These are phyloP conservation scores for Cacatua alba DNA, from an alignment of 2,113 vertebrate species.

Conservation along the genomic window DNA sequence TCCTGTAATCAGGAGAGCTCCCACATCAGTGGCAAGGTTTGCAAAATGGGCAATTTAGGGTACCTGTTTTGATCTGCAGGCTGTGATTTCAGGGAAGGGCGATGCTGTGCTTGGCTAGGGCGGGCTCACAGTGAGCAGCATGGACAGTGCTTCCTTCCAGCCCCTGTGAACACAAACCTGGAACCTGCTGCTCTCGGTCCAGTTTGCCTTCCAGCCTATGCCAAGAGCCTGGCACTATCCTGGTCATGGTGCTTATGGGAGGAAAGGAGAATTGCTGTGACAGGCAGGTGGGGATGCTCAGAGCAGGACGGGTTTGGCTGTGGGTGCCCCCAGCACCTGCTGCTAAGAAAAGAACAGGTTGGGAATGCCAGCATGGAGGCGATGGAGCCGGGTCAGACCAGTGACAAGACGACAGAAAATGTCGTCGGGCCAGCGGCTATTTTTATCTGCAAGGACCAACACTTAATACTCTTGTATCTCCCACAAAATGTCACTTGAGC, in stretches of 20 bases:
- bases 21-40: rapidly evolving
- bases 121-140: rapidly evolving
- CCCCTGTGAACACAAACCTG: background rate
- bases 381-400: background rate
- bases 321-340: background rate
- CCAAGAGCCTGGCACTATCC: rapidly evolving
- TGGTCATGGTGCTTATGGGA: rapidly evolving
- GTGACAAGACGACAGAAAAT: slow-evolving; percentile 10
- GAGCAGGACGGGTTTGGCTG: rapidly evolving
- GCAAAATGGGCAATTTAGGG: background rate
- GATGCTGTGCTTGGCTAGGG: background rate
- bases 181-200: background rate
- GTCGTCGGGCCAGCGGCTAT: background rate
- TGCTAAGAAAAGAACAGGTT: background rate
- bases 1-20: background rate
- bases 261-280: background rate
- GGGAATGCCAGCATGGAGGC: background rate
- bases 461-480: slow-evolving; percentile 68
- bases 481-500: slow-evolving; percentile 67
- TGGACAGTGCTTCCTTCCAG: background rate
- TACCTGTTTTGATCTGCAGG: background rate
- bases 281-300: background rate
- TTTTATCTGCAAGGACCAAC: slow-evolving; percentile 65
- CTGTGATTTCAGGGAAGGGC: background rate
- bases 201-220: background rate